phyloP scores from a whole-genome alignment of 2,797 vertebrate genomes.

The Cossypha dichroa region DNA sequence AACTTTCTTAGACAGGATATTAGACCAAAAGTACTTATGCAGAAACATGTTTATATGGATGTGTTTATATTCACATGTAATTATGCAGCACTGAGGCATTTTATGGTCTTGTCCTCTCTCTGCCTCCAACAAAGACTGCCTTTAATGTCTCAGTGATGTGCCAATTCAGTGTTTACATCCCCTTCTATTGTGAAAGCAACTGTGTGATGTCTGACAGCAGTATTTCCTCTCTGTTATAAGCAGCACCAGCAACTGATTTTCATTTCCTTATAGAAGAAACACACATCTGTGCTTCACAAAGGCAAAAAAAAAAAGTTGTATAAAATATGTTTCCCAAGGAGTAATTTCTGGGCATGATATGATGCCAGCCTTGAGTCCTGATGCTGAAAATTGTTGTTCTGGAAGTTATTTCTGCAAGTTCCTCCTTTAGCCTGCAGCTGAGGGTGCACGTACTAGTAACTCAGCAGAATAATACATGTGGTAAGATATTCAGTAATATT shows the following conservation, averaged over 20 bases:
- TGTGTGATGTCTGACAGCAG: neutral
- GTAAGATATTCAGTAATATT: constrained; percentile 45
- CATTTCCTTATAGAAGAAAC: neutral
- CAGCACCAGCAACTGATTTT: neutral
- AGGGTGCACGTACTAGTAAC: neutral
- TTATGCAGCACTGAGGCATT: neutral
- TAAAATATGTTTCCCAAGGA: neutral
- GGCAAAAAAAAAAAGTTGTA: neutral
- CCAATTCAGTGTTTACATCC: neutral
- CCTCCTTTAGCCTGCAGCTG: constrained; percentile 5
- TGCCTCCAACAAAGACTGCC: neutral
- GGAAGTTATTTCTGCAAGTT: constrained; percentile 31
- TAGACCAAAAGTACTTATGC: neutral
- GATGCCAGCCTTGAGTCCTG: neutral
- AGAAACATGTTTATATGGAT: neutral
- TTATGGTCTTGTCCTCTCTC: neutral
- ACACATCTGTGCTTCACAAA: neutral
- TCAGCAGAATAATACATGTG: constrained; percentile 29
- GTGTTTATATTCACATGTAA: neutral
- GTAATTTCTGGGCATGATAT: neutral
- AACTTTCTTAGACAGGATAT: neutral
- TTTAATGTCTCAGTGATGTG: neutral
- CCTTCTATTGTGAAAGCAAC: neutral
- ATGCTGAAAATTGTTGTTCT: neutral
- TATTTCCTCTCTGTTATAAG: neutral